Conservation (phyloP, 2,113 vertebrate species). For the Ariopsis seemanni region DNA sequence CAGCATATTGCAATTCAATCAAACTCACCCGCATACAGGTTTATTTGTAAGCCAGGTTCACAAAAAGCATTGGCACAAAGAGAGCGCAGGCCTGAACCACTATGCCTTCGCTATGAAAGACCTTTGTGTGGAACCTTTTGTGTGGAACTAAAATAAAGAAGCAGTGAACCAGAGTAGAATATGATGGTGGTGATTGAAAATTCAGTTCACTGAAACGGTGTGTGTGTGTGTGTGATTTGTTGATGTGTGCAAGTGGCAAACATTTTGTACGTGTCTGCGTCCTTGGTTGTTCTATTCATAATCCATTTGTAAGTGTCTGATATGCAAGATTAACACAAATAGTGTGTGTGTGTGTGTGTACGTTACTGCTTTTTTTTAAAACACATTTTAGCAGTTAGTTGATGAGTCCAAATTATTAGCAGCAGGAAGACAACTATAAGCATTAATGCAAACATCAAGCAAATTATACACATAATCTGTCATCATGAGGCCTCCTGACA, state of each 20-base stretch:
- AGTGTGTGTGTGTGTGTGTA: too few species aligned
- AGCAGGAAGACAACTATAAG: conserved; percentile 9
- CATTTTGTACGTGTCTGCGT: conserved; percentile 15
- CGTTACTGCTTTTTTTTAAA: too few species aligned
- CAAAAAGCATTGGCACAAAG: conserved; percentile 35
- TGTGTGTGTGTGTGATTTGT: background rate
- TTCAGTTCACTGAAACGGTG: conserved; percentile 11
- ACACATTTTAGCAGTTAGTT: background rate
- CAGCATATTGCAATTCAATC: conserved; percentile 33
- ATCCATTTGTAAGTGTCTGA: background rate
- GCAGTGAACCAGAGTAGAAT: conserved; percentile 52
- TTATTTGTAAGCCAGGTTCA: conserved; percentile 24
- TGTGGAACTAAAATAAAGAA: conserved; percentile 49
- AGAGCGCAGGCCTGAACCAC: conserved; percentile 23
- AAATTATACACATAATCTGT: conserved; percentile 19
- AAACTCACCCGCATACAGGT: conserved; percentile 36
- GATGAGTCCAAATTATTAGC: background rate
- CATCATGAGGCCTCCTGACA: conserved; percentile 59
- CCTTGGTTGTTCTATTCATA: background rate
- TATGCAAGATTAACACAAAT: too few species aligned
- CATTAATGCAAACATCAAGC: conserved; percentile 32
- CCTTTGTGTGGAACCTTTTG: conserved; percentile 27
- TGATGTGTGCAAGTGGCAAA: conserved; percentile 29
- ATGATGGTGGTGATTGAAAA: conserved; percentile 34
- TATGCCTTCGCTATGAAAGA: background rate